These are phyloP conservation scores for Kradibia gibbosae DNA, from an alignment of 1,140 invertebrate genomes.

Conservation along the genomic window DNA sequence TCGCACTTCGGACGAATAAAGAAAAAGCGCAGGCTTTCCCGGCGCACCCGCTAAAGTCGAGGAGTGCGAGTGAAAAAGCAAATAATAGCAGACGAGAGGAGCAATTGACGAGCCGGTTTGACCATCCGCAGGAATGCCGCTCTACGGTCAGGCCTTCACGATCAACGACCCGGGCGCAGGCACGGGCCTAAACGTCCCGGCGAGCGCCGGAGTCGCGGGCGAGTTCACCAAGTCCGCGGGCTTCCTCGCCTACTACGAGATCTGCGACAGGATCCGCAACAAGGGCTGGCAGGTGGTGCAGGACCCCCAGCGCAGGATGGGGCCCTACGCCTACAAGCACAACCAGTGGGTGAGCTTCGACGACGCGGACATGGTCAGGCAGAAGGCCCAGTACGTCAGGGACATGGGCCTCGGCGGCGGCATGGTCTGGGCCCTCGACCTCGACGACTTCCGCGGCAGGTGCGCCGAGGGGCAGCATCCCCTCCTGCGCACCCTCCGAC, in stretches of 20 bases:
- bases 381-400: constrained; percentile 84
- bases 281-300: constrained; percentile 85
- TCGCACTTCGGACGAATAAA: too few species aligned
- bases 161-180: constrained; percentile 73
- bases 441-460: constrained; percentile 74
- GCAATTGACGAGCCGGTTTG: neutral
- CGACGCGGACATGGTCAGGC: constrained; percentile 83
- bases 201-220: constrained; percentile 83
- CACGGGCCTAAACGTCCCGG: constrained; percentile 80
- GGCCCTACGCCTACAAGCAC: constrained; percentile 88
- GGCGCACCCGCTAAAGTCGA: too few species aligned
- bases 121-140: constrained; percentile 76
- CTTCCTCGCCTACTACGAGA: constrained; percentile 93
- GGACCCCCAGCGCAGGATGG: constrained; percentile 83
- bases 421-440: constrained; percentile 90
- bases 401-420: constrained; percentile 86
- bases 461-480: constrained; percentile 85
- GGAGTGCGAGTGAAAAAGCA: too few species aligned
- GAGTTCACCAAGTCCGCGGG: constrained; percentile 87
- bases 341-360: constrained; percentile 94
- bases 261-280: constrained; percentile 84
- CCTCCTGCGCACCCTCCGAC: constrained; percentile 80
- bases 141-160: constrained; percentile 92
- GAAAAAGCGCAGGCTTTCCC: too few species aligned
- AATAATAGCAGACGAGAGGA: too few species aligned